phyloP scores from a whole-genome alignment of 2,888 invertebrate species.

The Erebia palarica region DNA sequence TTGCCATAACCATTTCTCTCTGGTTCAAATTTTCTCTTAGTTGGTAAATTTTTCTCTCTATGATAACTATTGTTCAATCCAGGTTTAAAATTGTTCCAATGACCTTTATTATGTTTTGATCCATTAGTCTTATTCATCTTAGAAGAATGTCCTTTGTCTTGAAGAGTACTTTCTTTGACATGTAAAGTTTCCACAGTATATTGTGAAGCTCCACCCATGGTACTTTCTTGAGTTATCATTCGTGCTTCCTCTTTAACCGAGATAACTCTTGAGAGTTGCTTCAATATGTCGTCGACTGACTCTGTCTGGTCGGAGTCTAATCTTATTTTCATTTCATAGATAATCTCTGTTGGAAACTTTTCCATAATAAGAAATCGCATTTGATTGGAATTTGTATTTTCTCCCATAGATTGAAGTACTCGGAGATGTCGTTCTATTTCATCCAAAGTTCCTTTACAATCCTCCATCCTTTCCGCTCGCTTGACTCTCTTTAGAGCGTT shows the following conservation, averaged over 20 bases:
- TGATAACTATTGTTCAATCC: neutral
- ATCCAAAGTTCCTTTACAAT: conserved; percentile 40
- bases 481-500: no score
- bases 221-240: conserved; percentile 15
- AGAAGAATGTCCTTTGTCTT: neutral
- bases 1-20: conserved; percentile 3
- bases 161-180: neutral
- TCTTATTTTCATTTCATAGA: conserved; percentile 36
- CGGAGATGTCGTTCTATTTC: conserved; percentile 39
- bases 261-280: no score
- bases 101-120: neutral
- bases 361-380: conserved; percentile 26
- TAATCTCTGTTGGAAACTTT: conserved; percentile 35
- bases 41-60: neutral
- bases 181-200: conserved; percentile 26
- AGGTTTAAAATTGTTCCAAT: neutral
- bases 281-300: conserved; percentile 9
- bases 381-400: conserved; percentile 37
- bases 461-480: conserved; percentile 30
- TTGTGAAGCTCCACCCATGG: conserved; percentile 2
- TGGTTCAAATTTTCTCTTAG: conserved; percentile 4
- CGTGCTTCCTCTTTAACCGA: conserved; percentile 31
- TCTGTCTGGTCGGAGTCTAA: conserved; percentile 25
- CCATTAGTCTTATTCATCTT: conserved; percentile 4
- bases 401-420: conserved; percentile 42